Evolutionary conservation across 2,888 invertebrate genomes (phyloP).

Genomic region (Danaus chrysippus): DNA sequence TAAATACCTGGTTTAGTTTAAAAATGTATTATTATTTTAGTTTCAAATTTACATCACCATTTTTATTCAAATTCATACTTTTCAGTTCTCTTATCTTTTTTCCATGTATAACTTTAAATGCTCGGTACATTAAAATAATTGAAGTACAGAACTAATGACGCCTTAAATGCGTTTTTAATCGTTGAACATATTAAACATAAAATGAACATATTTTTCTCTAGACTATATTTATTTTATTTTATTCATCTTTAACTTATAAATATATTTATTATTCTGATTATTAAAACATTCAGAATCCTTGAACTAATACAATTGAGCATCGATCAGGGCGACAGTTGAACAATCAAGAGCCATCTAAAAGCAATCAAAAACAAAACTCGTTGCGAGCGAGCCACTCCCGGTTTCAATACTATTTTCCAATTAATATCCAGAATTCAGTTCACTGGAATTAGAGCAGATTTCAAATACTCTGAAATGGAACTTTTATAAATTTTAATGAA

Average conservation of each 20-base stretch:
- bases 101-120: background rate
- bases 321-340: constrained; percentile 1
- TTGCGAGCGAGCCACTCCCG: constrained; percentile 20
- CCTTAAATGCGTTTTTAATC: background rate
- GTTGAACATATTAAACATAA: background rate
- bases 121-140: background rate
- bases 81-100: background rate
- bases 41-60: too few species aligned
- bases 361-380: constrained; percentile 30
- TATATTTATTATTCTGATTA: background rate
- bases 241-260: background rate
- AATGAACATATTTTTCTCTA: background rate
- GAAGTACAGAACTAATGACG: background rate
- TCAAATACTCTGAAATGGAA: background rate
- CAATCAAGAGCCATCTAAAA: constrained; percentile 29
- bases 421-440: constrained; percentile 10
- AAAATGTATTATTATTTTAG: too few species aligned
- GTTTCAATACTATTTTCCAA: constrained; percentile 20
- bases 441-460: constrained; percentile 5
- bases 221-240: background rate
- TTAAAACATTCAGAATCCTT: background rate
- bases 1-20: too few species aligned
- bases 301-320: background rate
- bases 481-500: too few species aligned
- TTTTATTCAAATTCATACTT: too few species aligned